phyloP scores from a whole-genome alignment of 2,113 vertebrate species.

The Centrocercus urophasianus region DNA sequence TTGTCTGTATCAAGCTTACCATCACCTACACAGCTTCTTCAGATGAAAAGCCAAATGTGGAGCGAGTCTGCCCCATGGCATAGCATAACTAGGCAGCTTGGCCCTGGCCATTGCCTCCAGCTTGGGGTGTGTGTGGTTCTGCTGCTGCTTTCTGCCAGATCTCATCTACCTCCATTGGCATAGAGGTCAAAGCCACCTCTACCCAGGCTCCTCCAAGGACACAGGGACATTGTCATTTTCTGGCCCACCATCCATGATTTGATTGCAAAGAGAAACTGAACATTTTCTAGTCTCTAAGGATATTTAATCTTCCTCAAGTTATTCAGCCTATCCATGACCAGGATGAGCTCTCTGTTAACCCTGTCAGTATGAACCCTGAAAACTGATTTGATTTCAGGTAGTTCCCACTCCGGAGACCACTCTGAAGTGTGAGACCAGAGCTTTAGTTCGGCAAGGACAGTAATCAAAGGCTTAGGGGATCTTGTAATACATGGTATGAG shows the following conservation, averaged over 20 bases:
- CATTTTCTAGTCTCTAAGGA: background rate
- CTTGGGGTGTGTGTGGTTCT: background rate
- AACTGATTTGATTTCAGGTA: background rate
- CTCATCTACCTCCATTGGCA: background rate
- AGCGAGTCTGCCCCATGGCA: rapidly evolving
- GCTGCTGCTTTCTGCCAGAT: background rate
- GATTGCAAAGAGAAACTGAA: background rate
- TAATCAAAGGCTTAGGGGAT: rapidly evolving
- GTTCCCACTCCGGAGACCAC: background rate
- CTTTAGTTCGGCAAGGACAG: background rate
- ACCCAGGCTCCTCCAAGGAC: background rate
- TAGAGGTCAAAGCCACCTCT: background rate
- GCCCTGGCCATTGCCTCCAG: background rate
- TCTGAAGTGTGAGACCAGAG: background rate
- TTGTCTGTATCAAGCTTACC: background rate
- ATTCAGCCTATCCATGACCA: background rate
- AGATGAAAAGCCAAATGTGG: background rate
- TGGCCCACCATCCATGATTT: background rate
- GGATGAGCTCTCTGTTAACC: background rate
- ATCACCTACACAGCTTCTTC: background rate
- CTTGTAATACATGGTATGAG: background rate
- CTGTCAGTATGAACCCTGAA: background rate
- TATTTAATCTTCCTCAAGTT: background rate
- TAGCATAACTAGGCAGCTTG: background rate
- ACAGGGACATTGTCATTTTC: background rate